These are phyloP conservation scores for Dendrolimus punctatus DNA, from an alignment of 1,140 invertebrate species.

Conservation along the genomic window DNA sequence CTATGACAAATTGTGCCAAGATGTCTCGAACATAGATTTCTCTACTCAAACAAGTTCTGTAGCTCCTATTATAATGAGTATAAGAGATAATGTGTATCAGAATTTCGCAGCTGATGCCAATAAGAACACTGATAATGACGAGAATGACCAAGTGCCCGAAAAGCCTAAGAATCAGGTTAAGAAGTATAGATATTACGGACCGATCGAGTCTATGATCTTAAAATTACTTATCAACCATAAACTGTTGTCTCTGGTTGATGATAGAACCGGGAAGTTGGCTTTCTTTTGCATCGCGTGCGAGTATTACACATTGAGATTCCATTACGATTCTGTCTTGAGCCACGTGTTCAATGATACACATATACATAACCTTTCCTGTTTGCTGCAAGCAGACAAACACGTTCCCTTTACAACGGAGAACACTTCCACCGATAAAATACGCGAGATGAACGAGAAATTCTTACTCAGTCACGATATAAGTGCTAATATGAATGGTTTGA, in stretches of 20 bases:
- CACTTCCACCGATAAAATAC: slow-evolving; percentile 41
- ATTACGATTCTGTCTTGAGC: slow-evolving; percentile 57
- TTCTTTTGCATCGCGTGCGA: slow-evolving; percentile 63
- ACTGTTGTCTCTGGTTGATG: slow-evolving; percentile 50
- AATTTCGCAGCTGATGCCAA: slow-evolving; percentile 52
- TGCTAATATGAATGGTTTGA: slow-evolving; percentile 21
- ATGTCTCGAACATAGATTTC: slow-evolving; percentile 44
- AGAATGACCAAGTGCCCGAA: slow-evolving; percentile 44
- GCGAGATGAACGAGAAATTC: slow-evolving; percentile 52
- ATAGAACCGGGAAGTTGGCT: slow-evolving; percentile 57
- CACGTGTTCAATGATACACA: slow-evolving; percentile 60
- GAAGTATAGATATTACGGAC: slow-evolving; percentile 60
- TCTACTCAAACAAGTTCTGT: slow-evolving; percentile 47
- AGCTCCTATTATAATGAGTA: slow-evolving; percentile 64
- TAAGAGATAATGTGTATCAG: slow-evolving; percentile 63
- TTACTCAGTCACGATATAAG: slow-evolving; percentile 37
- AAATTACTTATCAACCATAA: slow-evolving; percentile 56
- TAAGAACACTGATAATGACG: slow-evolving; percentile 57
- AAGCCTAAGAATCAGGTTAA: slow-evolving; percentile 53
- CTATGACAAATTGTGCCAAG: slow-evolving; percentile 42
- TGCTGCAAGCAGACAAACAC: slow-evolving; percentile 52
- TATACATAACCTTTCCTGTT: slow-evolving; percentile 49
- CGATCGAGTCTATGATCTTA: slow-evolving; percentile 47
- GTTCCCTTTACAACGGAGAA: slow-evolving; percentile 38
- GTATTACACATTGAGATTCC: slow-evolving; percentile 59